These are phyloP conservation scores for Mactromeris polynyma DNA, from an alignment of 2,888 invertebrate species.

Conservation along the genomic window DNA sequence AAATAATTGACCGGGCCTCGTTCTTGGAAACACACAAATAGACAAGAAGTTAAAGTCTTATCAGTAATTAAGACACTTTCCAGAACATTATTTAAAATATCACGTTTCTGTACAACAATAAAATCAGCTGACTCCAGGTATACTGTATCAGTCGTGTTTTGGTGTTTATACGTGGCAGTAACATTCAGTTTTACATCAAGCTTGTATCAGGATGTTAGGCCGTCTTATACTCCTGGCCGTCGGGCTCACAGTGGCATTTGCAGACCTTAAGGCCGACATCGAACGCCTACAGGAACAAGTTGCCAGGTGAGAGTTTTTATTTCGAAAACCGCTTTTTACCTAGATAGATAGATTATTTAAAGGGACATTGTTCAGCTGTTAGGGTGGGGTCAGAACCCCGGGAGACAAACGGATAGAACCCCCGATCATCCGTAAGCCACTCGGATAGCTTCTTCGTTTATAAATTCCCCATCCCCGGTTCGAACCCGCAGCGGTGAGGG, in stretches of 20 bases:
- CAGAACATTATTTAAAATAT: background rate
- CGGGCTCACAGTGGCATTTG: slow-evolving; percentile 50
- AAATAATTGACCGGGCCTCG: background rate
- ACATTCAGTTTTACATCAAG: slow-evolving; percentile 12
- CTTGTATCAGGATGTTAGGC: slow-evolving; percentile 50
- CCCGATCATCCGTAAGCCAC: no score
- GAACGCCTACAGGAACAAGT: slow-evolving; percentile 43
- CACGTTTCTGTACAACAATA: background rate
- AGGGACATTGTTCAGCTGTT: no score
- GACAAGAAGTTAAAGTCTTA: no score
- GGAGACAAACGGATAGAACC: no score
- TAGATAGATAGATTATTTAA: no score
- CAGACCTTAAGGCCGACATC: slow-evolving; percentile 46
- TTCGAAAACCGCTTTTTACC: background rate
- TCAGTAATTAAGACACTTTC: background rate
- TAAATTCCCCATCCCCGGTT: no score
- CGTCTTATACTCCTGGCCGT: slow-evolving; percentile 51
- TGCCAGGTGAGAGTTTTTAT: slow-evolving; percentile 29
- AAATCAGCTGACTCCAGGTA: background rate
- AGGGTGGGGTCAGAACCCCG: no score
- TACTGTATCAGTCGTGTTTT: background rate
- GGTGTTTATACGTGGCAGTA: slow-evolving; percentile 24
- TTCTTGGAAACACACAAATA: background rate
- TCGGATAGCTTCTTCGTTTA: no score
- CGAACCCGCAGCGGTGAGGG: no score